phyloP scores from a whole-genome alignment of 2,888 invertebrate genomes.

The Tanytarsus gracilentus region DNA sequence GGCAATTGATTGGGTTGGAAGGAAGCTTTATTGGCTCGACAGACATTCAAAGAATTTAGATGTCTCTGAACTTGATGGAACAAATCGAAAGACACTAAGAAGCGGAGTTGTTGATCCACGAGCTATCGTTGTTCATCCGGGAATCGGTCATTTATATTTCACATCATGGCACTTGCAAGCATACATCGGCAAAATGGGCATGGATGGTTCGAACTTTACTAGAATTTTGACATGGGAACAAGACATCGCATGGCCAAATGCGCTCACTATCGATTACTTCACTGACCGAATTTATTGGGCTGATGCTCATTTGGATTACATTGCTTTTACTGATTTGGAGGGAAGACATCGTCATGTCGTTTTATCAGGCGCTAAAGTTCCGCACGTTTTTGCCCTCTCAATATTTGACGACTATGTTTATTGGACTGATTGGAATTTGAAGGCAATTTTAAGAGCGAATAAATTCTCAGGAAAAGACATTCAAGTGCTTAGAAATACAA shows the following conservation, averaged over 20 bases:
- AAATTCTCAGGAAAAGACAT: constrained; percentile 79
- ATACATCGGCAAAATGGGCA: constrained; percentile 91
- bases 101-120: constrained; percentile 87
- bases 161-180: constrained; percentile 95
- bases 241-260: constrained; percentile 98
- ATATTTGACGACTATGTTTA: constrained; percentile 89
- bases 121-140: constrained; percentile 90
- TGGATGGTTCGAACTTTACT: constrained; percentile 90
- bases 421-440: constrained; percentile 99
- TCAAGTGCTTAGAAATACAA: constrained; percentile 72
- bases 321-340: constrained; percentile 88
- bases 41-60: constrained; percentile 90
- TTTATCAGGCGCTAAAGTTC: constrained; percentile 69
- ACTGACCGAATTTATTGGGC: constrained; percentile 95
- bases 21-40: constrained; percentile 96
- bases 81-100: constrained; percentile 78
- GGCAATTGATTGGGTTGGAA: constrained; percentile 91
- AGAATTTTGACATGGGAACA: constrained; percentile 84
- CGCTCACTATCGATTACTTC: constrained; percentile 91
- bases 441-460: constrained; percentile 81
- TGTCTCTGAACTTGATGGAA: constrained; percentile 89
- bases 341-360: constrained; percentile 79
- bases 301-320: constrained; percentile 96
- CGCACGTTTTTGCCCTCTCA: constrained; percentile 91
- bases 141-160: constrained; percentile 85